phyloP scores from a whole-genome alignment of 2,888 invertebrate species.

The Eucriotettix oculatus region DNA sequence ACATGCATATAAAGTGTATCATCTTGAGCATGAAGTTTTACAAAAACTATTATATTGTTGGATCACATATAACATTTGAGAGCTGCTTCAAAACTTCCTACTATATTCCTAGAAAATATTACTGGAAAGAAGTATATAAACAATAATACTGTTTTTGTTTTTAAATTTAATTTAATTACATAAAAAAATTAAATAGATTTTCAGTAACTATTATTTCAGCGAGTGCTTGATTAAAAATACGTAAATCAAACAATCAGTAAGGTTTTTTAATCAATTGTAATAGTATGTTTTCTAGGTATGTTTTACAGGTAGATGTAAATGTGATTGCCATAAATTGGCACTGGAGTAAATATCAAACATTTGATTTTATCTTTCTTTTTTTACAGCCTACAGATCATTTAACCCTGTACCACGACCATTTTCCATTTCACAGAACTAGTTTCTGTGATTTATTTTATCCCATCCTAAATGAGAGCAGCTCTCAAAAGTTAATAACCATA shows the following conservation, averaged over 20 bases:
- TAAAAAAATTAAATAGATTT: too few relatives aligned
- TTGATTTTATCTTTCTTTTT: conserved; percentile 12
- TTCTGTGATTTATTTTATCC: not conserved
- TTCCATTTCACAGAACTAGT: conserved; percentile 28
- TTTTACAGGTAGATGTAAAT: too few relatives aligned
- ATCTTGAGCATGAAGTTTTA: conserved; percentile 4
- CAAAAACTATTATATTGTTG: not conserved
- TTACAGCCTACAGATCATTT: conserved; percentile 40
- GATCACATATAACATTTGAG: conserved; percentile 8
- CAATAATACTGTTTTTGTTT: too few relatives aligned
- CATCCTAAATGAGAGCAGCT: conserved; percentile 14
- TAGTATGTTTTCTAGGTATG: too few relatives aligned
- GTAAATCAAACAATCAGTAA: too few relatives aligned
- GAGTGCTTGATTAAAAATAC: too few relatives aligned
- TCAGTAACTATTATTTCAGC: too few relatives aligned
- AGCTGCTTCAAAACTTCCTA: conserved; percentile 10
- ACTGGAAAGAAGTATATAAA: too few relatives aligned
- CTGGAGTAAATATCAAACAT: not conserved
- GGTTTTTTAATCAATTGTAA: too few relatives aligned
- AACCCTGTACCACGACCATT: conserved; percentile 42
- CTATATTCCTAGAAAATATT: too few relatives aligned
- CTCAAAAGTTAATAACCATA: conserved; percentile 16
- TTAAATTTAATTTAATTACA: too few relatives aligned
- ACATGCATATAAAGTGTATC: not conserved
- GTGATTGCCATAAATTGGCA: not conserved